Evolutionary conservation across 2,113 vertebrate species (phyloP), one percentile per base, ranked within the genome.

Genomic region (Phalacrocorax aristotelis): DNA sequence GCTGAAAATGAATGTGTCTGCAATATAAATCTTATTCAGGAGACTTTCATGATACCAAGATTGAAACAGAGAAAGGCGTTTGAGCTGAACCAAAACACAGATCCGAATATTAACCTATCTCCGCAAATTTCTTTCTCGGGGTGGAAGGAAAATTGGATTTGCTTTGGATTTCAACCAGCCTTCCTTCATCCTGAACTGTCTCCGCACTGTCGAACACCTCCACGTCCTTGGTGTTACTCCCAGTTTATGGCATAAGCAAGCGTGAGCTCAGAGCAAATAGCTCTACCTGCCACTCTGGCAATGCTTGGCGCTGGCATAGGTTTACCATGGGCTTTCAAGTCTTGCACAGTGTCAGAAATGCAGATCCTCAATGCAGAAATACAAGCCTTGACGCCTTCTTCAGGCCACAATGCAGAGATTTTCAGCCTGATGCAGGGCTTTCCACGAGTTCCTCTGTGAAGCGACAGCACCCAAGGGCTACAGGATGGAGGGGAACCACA

Each of bases 201-300:
- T n/a, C n/a, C n/a, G n/a, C n/a, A n/a, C n/a, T n/a, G n/a, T n/a
- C n/a, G n/a, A n/a, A n/a, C n/a, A n/a, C n/a, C n/a, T n/a, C n/a
- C 87, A 96, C 58, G 34, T 93, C 96, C 92, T 94, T 95, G 96
- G 94, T 93, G 86, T 55, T 84, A 3, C 90, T 97, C 95, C 95
- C 96, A 94, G 88, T 27, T 84, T 75, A 32, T 68, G 94, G 90
- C 92, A 92, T 1, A 17, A 88, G 92, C 71, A 74, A 1, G 61
- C 94, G 61, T 87, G 93, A 97, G 93, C 92, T 96, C 93, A 95
- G 95, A 90, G 94, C 16, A 6, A 83, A 49, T 15, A 19, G 84
- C 83, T 94, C 90, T 93, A 1, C 90, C 85, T 85, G 14, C 44
- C 0, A 6, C 0, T 27, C 66, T 54, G 70, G 69, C 25, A n/a